A percentile compares a stretch with the other conserved stretches of the same genome.
phyloP scores from a whole-genome alignment of 2,113 vertebrate genomes.

The Trogon melanurus region DNA sequence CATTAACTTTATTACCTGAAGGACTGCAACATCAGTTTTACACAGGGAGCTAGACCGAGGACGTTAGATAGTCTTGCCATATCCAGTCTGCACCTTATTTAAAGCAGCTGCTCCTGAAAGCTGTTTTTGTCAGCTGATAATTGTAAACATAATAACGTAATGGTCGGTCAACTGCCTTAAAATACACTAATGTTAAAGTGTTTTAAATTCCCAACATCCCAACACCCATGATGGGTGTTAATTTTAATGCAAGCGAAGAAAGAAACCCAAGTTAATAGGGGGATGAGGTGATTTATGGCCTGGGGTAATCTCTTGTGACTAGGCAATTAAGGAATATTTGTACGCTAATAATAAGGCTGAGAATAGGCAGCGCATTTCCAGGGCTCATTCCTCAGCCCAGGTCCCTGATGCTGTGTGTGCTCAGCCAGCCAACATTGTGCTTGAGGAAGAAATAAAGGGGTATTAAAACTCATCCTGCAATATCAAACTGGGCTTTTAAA shows the following conservation, averaged over 20 bases:
- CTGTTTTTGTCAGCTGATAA: conserved; percentile 56
- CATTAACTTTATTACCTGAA: neutral
- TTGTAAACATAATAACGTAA: conserved; percentile 30
- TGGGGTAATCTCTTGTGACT: conserved; percentile 21
- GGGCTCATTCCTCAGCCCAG: neutral
- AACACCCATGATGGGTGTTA: neutral
- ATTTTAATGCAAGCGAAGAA: conserved; percentile 34
- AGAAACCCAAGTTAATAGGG: conserved; percentile 22
- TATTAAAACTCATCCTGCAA: neutral
- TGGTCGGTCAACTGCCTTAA: conserved; percentile 1
- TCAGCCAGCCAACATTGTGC: neutral
- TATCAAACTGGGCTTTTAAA: neutral
- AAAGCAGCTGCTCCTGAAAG: conserved; percentile 45
- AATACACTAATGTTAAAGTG: conserved; percentile 35
- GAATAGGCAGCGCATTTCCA: neutral
- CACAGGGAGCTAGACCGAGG: neutral
- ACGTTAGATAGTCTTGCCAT: neutral
- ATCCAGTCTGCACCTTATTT: conserved; percentile 40
- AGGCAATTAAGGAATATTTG: conserved; percentile 55
- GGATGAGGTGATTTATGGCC: conserved; percentile 37
- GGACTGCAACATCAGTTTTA: neutral
- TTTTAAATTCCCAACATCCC: conserved; percentile 16
- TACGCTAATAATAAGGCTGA: conserved; percentile 10
- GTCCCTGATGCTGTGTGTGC: neutral
- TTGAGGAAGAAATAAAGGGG: neutral